phyloP scores from a whole-genome alignment of 37 sponge, comb jelly and placozoan species.

The Ianthella basta region DNA sequence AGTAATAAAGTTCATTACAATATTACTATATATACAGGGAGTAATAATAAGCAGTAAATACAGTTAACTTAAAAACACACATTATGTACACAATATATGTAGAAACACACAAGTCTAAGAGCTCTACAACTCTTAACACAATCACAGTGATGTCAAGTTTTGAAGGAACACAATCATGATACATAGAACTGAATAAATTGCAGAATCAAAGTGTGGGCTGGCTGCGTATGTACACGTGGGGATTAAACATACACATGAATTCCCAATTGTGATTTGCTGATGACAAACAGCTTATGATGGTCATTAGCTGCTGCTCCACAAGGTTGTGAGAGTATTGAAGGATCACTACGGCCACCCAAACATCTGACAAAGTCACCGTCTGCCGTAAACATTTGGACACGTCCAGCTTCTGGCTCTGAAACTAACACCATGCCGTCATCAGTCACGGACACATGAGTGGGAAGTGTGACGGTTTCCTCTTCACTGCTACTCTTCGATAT shows the following conservation, averaged over 20 bases:
- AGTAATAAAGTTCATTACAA: no score
- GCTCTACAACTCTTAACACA: no score
- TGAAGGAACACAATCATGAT: no score
- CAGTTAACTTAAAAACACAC: no score
- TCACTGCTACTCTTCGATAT: background rate
- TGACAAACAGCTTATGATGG: conserved; percentile 1
- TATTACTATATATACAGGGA: no score
- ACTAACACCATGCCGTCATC: conserved; percentile 6
- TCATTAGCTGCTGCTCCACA: background rate
- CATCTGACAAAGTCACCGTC: conserved; percentile 2
- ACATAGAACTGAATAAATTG: no score
- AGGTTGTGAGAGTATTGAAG: background rate
- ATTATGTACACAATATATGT: no score
- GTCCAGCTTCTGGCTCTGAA: background rate
- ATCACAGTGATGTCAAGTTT: no score
- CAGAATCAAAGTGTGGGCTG: no score
- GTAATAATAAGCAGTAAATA: no score
- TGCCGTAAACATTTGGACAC: background rate
- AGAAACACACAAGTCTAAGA: no score
- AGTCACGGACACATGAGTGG: background rate
- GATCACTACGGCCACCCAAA: background rate
- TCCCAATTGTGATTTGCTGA: background rate
- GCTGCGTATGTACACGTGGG: no score
- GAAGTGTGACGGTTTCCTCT: background rate
- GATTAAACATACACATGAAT: background rate